phyloP scores from a whole-genome alignment of 2,113 vertebrate species.

The Pagrus major region DNA sequence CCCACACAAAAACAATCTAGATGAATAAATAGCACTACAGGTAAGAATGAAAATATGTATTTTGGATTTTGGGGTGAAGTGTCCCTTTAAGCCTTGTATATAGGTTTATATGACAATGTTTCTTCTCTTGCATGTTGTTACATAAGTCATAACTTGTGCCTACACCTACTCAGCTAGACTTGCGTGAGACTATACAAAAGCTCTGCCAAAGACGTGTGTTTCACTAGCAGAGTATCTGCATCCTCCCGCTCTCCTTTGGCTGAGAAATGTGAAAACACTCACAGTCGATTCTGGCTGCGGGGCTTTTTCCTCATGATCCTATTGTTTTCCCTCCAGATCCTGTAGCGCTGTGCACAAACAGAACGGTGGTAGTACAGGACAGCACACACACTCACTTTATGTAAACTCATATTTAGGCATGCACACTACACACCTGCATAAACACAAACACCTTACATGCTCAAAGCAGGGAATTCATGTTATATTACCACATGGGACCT shows the following conservation, averaged over 20 bases:
- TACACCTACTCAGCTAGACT: conserved; percentile 9
- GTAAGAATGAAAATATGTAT: no score
- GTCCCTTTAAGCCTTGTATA: neutral
- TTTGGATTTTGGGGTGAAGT: no score
- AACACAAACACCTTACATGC: neutral
- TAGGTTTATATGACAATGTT: neutral
- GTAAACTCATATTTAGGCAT: conserved; percentile 3
- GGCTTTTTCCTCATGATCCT: conserved; percentile 83
- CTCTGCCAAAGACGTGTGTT: conserved; percentile 64
- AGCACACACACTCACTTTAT: conserved; percentile 9
- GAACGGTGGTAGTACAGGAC: neutral
- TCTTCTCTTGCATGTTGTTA: conserved; percentile 19
- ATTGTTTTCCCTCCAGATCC: conserved; percentile 85
- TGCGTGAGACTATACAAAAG: conserved; percentile 46
- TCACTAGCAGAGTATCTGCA: conserved; percentile 68
- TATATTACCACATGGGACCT: conserved; percentile 17
- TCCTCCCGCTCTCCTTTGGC: conserved; percentile 73
- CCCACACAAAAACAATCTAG: no score
- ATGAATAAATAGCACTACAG: no score
- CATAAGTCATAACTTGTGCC: conserved; percentile 23
- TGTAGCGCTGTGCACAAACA: conserved; percentile 14
- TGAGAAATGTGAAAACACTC: conserved; percentile 85
- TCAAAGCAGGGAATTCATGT: conserved; percentile 28
- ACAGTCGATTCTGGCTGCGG: conserved; percentile 87
- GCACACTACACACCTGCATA: conserved; percentile 28